Evolutionary conservation across 2,113 vertebrate genomes (phyloP).

Genomic region (Oreotrochilus melanogaster): DNA sequence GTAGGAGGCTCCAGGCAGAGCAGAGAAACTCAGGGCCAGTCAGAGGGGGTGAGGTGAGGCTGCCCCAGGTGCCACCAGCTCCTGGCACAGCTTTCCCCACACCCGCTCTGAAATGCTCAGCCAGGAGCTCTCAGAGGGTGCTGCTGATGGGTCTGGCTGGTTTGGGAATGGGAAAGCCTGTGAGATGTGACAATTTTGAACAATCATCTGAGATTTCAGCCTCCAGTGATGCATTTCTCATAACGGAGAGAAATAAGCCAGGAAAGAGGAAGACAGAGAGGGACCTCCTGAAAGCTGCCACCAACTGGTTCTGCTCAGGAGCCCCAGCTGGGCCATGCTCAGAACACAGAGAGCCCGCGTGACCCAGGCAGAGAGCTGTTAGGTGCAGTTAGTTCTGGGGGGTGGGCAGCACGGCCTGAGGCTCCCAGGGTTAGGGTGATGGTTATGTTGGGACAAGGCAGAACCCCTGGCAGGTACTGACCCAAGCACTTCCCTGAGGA

Average conservation of each 20-base stretch:
- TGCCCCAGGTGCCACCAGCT: not conserved
- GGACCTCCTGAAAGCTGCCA: not conserved
- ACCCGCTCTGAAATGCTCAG: not conserved
- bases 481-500: slow-evolving; percentile 65
- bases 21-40: slow-evolving; percentile 19
- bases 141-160: not conserved
- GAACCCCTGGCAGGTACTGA: slow-evolving; percentile 69
- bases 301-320: not conserved
- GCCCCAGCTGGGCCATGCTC: not conserved
- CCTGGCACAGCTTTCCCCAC: not conserved
- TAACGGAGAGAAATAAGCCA: not conserved
- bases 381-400: slow-evolving; percentile 59
- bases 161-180: not conserved
- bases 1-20: not conserved
- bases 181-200: rapidly evolving
- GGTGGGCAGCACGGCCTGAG: not conserved
- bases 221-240: not conserved
- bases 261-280: not conserved
- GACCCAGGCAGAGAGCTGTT: slow-evolving; percentile 23
- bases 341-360: not conserved
- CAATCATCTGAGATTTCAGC: not conserved
- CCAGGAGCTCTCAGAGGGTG: not conserved
- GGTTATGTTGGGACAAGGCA: slow-evolving; percentile 43
- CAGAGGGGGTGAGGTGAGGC: not conserved
- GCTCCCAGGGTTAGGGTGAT: slow-evolving; percentile 44